Evolutionary conservation across 2,797 vertebrate species (phyloP), one percentile per base, ranked within the genome.

Genomic region (Pseudochirops corinnae): DNA sequence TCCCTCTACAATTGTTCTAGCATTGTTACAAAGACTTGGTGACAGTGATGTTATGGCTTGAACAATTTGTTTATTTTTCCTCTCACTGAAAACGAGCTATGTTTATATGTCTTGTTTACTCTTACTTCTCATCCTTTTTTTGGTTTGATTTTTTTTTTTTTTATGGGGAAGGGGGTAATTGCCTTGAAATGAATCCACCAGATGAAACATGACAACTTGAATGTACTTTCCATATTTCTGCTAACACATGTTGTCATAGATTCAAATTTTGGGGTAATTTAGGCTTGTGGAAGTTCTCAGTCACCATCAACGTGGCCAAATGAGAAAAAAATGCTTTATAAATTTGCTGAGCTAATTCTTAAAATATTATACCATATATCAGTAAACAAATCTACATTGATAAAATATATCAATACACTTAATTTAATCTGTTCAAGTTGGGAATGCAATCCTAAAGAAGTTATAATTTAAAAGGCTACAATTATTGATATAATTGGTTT

Each of bases 1-100:
- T 96, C 58, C 92, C 90, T 97, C 98, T 97, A 97, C 97, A 98
- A 96, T 57, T 93, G 95, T 60, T 93, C 96, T 97, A 98, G 67
- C 55, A 62, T 91, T 62, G 93, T 55, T 93, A 91, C 92, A 97
- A 93, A 97, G 94, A 57, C 26, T 56, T 26, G 93, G 58, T 96
- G 95, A 96, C 91, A 92, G 93, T 94, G 92, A 91, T 96, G 82
- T 55, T 94, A 93, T 93, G 92, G 55, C 21, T 96, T 0, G 55
- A 82, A 94, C 90, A 97, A 94, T 18, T 97, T 95, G 67, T 90
- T 94, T 97, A 97, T 93, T 97, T 11, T 46, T 46, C 95, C 96
- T 96, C 1, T 5, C 94, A 46, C 87, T 95, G 92, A 97, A 97
- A 97, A 95, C 92, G n/a, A 93, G 39, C 55, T 82, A 92, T 9